Conservation (phyloP, 2,888 invertebrate genomes). For the Eulithis testata region DNA sequence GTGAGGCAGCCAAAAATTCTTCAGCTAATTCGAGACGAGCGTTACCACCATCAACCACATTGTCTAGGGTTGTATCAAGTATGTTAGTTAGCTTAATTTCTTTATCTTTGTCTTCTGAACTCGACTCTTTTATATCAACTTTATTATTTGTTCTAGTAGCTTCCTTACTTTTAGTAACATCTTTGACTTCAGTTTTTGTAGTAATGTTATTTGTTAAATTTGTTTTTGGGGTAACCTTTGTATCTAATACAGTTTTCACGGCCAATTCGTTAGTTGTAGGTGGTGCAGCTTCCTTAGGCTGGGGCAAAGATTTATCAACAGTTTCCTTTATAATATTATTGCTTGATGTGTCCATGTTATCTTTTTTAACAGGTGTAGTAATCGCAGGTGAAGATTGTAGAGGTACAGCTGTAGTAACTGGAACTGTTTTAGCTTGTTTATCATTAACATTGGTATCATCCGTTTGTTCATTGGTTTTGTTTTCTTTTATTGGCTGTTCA, state of each 20-base stretch:
- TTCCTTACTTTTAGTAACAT: conserved; percentile 38
- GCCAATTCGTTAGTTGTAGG: conserved; percentile 15
- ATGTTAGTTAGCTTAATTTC: conserved; percentile 70
- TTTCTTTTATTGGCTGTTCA: conserved; percentile 28
- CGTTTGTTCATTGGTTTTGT: conserved; percentile 1
- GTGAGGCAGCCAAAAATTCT: conserved; percentile 85
- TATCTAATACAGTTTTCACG: conserved; percentile 12
- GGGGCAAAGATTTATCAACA: conserved; percentile 12
- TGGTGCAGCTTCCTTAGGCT: conserved; percentile 16
- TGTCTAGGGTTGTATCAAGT: conserved; percentile 71
- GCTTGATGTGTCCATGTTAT: conserved; percentile 10
- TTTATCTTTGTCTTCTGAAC: conserved; percentile 61
- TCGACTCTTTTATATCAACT: conserved; percentile 45
- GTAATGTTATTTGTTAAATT: conserved; percentile 26
- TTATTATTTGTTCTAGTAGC: conserved; percentile 49
- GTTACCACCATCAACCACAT: conserved; percentile 79
- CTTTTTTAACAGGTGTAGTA: conserved; percentile 14
- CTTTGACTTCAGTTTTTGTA: conserved; percentile 34
- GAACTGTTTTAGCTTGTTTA: conserved; percentile 11
- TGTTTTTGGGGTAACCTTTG: conserved; percentile 15
- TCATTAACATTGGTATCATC: conserved; percentile 15
- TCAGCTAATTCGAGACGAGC: conserved; percentile 84
- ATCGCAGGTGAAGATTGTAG: conserved; percentile 17
- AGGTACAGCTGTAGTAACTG: conserved; percentile 1
- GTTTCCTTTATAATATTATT: conserved; percentile 16